Conservation (phyloP, 2,113 vertebrate genomes). For the Rhinolophus sinicus region DNA sequence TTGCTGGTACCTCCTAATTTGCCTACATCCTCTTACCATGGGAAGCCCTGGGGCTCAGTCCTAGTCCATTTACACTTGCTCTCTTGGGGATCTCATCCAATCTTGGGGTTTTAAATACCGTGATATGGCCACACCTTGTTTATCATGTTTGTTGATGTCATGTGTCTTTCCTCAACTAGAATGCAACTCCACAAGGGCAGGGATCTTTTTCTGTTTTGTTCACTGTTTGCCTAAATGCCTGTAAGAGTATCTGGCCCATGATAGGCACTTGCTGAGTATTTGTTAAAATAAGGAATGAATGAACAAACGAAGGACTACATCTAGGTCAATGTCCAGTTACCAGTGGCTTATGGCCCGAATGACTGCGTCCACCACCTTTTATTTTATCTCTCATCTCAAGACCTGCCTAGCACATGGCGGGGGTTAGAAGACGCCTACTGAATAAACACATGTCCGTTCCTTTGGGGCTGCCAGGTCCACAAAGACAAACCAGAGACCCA, state of each 20-base stretch:
- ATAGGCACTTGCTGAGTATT: not conserved
- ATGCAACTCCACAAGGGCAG: not conserved
- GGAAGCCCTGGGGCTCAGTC: not conserved
- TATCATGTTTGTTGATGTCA: not conserved
- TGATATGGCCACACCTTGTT: not conserved
- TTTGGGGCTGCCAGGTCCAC: not conserved
- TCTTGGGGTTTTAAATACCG: not conserved
- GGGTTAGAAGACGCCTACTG: not conserved
- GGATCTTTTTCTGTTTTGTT: not conserved
- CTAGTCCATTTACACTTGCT: not conserved
- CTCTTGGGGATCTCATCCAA: not conserved
- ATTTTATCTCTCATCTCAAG: not conserved
- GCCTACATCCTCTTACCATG: not conserved
- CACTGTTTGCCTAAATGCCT: not conserved
- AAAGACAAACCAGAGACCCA: not conserved
- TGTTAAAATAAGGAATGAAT: not conserved
- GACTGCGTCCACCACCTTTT: not conserved
- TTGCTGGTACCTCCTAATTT: not conserved
- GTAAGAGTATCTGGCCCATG: not conserved
- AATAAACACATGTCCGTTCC: not conserved
- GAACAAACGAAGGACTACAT: not conserved
- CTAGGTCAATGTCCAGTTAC: not conserved
- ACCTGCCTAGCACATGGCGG: not conserved
- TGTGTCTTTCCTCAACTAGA: not conserved
- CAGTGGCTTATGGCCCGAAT: not conserved